These are phyloP conservation scores for Stenolophus ochropezus DNA, from an alignment of 2,888 invertebrate genomes.

Conservation along the genomic window DNA sequence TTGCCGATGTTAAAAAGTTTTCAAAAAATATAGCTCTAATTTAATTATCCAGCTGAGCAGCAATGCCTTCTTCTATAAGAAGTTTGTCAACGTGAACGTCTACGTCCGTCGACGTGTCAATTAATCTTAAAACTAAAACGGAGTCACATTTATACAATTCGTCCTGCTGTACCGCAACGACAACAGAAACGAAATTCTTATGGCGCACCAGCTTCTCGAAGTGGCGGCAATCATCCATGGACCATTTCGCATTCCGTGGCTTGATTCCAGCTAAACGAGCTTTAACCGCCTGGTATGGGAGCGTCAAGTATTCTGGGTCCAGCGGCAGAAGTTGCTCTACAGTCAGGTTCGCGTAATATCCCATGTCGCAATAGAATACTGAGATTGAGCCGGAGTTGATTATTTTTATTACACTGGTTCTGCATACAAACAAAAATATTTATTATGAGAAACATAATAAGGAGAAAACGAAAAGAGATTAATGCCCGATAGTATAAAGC, in stretches of 20 bases:
- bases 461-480: too few relatives aligned
- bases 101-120: conserved; percentile 81
- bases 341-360: conserved; percentile 77
- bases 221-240: conserved; percentile 82
- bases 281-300: conserved; percentile 81
- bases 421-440: conserved; percentile 68
- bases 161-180: conserved; percentile 79
- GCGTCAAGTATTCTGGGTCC: conserved; percentile 74
- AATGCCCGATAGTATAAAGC: too few relatives aligned
- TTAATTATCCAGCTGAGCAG: conserved; percentile 62
- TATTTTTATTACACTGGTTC: conserved; percentile 76
- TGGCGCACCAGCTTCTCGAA: conserved; percentile 84
- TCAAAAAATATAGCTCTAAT: not conserved
- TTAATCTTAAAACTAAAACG: conserved; percentile 80
- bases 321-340: conserved; percentile 76
- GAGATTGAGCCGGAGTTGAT: conserved; percentile 76
- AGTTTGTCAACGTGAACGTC: conserved; percentile 81
- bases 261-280: conserved; percentile 79
- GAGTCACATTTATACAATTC: conserved; percentile 78
- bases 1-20: not conserved
- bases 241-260: conserved; percentile 78
- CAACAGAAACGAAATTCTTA: conserved; percentile 81
- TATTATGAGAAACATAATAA: too few relatives aligned
- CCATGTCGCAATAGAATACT: conserved; percentile 80
- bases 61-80: conserved; percentile 77